These are phyloP conservation scores for Chiloscyllium punctatum DNA, from an alignment of 2,797 vertebrate genomes.

Conservation along the genomic window DNA sequence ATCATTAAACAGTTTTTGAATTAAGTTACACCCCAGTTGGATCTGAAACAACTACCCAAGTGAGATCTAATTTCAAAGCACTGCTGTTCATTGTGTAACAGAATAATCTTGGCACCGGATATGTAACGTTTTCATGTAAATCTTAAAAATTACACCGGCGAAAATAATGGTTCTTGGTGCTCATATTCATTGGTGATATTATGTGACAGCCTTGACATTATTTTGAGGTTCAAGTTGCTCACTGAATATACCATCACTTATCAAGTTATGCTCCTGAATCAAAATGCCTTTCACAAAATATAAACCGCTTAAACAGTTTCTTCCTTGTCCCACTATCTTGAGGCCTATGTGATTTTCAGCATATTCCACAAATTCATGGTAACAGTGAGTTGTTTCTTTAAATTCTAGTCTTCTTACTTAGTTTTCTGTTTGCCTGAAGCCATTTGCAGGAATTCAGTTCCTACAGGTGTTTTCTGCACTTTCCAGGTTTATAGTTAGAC, in stretches of 20 bases:
- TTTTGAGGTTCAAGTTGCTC: neutral
- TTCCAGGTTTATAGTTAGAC: neutral
- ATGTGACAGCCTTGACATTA: neutral
- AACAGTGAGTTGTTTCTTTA: neutral
- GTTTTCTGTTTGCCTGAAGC: neutral
- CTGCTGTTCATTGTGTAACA: neutral
- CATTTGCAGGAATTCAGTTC: neutral
- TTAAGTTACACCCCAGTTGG: neutral
- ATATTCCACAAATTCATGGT: neutral
- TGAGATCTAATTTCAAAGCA: constrained; percentile 10
- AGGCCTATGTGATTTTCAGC: neutral
- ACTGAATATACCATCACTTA: neutral
- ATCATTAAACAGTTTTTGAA: constrained; percentile 7
- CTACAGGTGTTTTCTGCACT: neutral
- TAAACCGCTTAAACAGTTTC: neutral
- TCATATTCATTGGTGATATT: neutral
- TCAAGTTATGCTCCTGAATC: neutral
- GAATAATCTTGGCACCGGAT: neutral
- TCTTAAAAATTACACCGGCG: no score
- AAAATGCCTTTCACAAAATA: neutral
- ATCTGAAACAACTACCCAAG: neutral
- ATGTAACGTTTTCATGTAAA: neutral
- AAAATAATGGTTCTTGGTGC: neutral
- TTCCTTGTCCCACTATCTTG: neutral
- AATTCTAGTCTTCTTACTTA: neutral